Conservation (phyloP, 1,140 invertebrate species). For the Bombus balteatus region DNA sequence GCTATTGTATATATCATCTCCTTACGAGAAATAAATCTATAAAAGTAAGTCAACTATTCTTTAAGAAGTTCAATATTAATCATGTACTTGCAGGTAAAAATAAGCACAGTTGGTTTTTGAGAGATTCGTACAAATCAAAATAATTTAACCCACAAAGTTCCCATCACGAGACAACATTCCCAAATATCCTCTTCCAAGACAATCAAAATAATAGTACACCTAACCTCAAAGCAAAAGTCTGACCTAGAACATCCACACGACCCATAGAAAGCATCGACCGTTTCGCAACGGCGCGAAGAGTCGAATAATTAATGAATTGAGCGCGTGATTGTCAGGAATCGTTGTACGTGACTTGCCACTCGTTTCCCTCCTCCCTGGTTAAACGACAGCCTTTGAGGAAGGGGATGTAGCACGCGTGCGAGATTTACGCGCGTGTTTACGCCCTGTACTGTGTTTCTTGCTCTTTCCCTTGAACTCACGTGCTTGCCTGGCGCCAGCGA, state of each 20-base stretch:
- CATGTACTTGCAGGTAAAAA: too few species aligned
- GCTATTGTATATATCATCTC: too few species aligned
- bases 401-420: constrained; percentile 29
- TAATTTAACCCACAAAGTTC: not conserved
- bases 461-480: constrained; percentile 91
- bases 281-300: not conserved
- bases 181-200: too few species aligned
- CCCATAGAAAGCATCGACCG: not conserved
- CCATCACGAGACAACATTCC: not conserved
- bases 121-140: too few species aligned
- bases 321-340: constrained; percentile 2
- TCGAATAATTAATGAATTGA: not conserved
- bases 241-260: not conserved
- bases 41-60: too few species aligned
- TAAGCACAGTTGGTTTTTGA: too few species aligned
- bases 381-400: constrained; percentile 21
- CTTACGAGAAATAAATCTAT: too few species aligned
- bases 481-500: constrained; percentile 87
- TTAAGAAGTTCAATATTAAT: too few species aligned
- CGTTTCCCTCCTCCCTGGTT: constrained; percentile 20
- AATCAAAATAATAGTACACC: not conserved
- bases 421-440: constrained; percentile 67
- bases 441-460: constrained; percentile 77
- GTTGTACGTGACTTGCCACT: constrained; percentile 39
- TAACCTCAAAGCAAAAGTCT: not conserved